phyloP scores from a whole-genome alignment of 2,113 vertebrate species.

The Sciurus niger region DNA sequence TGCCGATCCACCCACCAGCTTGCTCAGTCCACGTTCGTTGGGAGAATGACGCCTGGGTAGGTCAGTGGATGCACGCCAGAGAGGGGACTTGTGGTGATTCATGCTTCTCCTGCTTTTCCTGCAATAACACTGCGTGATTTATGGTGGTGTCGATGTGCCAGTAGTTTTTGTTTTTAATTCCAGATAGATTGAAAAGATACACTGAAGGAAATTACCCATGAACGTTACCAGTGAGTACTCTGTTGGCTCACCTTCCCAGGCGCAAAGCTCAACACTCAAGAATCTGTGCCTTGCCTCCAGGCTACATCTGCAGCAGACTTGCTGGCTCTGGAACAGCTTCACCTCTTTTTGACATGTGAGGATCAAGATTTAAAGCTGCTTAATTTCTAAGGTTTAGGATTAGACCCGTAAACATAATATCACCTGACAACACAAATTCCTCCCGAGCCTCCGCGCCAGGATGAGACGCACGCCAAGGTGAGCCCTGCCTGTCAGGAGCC shows the following conservation, averaged over 20 bases:
- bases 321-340: constrained; percentile 7
- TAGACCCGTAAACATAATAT: not conserved
- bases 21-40: not conserved
- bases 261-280: not conserved
- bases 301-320: not conserved
- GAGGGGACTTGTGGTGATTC: not conserved
- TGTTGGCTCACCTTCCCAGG: not conserved
- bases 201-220: not conserved
- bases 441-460: not conserved
- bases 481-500: not conserved
- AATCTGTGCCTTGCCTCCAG: not conserved
- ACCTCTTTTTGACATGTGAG: not conserved
- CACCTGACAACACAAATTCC: constrained; percentile 37
- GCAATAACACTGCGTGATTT: not conserved
- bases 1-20: accelerated
- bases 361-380: constrained; percentile 58
- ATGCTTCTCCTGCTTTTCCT: not conserved
- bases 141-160: not conserved
- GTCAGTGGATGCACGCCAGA: not conserved
- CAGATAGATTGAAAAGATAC: not conserved
- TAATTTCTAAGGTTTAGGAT: constrained; percentile 58
- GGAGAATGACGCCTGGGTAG: not conserved
- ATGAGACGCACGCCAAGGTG: not conserved
- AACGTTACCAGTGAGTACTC: not conserved
- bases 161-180: not conserved